These are phyloP conservation scores for Sprattus sprattus DNA, from an alignment of 2,113 vertebrate genomes.

Conservation along the genomic window DNA sequence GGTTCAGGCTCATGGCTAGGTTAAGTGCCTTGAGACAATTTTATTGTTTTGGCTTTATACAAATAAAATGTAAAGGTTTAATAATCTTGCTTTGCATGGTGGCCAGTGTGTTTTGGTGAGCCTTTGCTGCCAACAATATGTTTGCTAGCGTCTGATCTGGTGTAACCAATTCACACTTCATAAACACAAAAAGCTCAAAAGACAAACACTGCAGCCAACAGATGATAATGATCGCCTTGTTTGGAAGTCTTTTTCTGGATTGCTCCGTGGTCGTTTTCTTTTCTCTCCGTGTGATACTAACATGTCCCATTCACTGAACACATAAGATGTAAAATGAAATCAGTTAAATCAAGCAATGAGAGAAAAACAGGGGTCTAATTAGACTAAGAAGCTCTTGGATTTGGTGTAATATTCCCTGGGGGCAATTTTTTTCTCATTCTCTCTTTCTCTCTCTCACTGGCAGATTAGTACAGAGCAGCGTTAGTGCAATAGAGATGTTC, in stretches of 20 bases:
- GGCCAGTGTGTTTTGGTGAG: not conserved
- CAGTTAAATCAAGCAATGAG: not conserved
- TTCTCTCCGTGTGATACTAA: not conserved
- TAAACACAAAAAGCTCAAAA: not conserved
- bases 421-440: not conserved
- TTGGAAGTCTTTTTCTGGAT: not conserved
- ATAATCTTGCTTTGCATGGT: not conserved
- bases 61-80: not conserved
- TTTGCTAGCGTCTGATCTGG: not conserved
- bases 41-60: no score
- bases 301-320: not conserved
- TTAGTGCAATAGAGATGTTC: not conserved
- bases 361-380: conserved; percentile 9
- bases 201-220: not conserved
- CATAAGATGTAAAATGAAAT: not conserved
- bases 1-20: no score
- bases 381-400: not conserved
- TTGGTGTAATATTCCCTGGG: not conserved
- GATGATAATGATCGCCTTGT: not conserved
- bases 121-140: not conserved
- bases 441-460: not conserved
- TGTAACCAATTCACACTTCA: not conserved
- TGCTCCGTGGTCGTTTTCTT: not conserved
- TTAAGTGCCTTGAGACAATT: no score
- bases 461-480: not conserved